Evolutionary conservation across 2,113 vertebrate genomes (phyloP), one percentile per base, ranked within the genome.

Genomic region (Bufo gargarizans): DNA sequence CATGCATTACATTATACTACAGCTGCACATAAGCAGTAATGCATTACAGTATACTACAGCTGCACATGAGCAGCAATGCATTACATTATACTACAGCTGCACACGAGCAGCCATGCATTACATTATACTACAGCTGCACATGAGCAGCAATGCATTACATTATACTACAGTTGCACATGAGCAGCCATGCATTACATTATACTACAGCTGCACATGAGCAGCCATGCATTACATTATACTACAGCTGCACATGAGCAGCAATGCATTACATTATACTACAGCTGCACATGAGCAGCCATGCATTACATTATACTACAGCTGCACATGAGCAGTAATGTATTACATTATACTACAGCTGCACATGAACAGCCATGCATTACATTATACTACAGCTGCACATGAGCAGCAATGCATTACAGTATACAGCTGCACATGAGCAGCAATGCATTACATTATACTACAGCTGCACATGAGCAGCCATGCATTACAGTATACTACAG

Each of bases 281-380:
- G 10, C 10, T 55, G 53, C 53, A 55, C 10, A 55, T 55, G 10
- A 11, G 6, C 53, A 55, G 53, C 53, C 53, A 55, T 6, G 6
- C 10, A 55, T 33, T 33, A 33, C 33, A 33, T 33, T 33, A 33
- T 33, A 33, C 33, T 33, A 33, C 33, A 33, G 33, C 33, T 33
- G 33, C 33, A 33, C 33, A 33, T 33, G 33, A 0, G 33, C 33
- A 33, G 33, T 1, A 33, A 33, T 33, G 33, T 1, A 33, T 33
- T 33, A 33, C 33, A 33, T 33, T 33, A 33, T 33, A 33, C 33
- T 33, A 33, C 33, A 33, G 1, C 33, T 33, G 33, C 33, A 33
- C 59, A 67, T 83, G 81, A 50, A 16, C 63, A 67, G 63, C 63
- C 69, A 67, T 53, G 45, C 4, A 49, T 71, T 72, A 72, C 69